phyloP scores from a whole-genome alignment of 2,797 vertebrate genomes.

The Synaphobranchus kaupii region DNA sequence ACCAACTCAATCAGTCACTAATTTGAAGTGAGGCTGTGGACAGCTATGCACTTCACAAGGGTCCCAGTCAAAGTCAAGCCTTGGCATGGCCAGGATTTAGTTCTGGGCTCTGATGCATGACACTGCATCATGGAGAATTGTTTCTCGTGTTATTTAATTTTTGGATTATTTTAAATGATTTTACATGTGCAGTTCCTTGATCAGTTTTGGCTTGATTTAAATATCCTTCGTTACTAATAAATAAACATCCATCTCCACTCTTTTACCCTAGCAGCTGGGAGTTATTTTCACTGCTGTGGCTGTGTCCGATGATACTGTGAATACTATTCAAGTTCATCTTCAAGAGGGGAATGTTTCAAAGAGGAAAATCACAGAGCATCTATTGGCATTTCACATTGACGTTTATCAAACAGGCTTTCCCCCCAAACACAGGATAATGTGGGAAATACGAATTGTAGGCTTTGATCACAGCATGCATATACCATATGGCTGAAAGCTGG shows the following conservation, averaged over 20 bases:
- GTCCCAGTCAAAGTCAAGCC: too few relatives aligned
- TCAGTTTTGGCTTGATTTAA: neutral
- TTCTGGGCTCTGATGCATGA: too few relatives aligned
- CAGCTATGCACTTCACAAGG: too few relatives aligned
- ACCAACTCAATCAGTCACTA: too few relatives aligned
- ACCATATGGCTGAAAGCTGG: constrained; percentile 4
- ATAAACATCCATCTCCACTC: neutral
- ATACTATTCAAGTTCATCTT: neutral
- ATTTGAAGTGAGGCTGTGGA: too few relatives aligned
- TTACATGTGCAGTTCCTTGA: too few relatives aligned
- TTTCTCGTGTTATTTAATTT: too few relatives aligned
- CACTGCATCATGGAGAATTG: too few relatives aligned
- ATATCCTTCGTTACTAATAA: neutral
- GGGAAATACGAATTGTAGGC: neutral
- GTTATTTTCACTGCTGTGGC: neutral
- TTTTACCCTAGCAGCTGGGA: neutral
- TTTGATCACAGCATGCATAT: constrained; percentile 13
- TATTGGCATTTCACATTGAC: neutral
- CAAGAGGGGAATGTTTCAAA: neutral
- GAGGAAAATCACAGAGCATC: neutral
- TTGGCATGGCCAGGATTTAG: too few relatives aligned
- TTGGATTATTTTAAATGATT: too few relatives aligned
- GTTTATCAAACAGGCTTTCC: neutral
- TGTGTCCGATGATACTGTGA: neutral
- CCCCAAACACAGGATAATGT: neutral